Percentiles rank a stretch among this genome's conserved stretches.
Conservation (phyloP, 1,140 invertebrate genomes). For the Odontomachus brunneus region DNA sequence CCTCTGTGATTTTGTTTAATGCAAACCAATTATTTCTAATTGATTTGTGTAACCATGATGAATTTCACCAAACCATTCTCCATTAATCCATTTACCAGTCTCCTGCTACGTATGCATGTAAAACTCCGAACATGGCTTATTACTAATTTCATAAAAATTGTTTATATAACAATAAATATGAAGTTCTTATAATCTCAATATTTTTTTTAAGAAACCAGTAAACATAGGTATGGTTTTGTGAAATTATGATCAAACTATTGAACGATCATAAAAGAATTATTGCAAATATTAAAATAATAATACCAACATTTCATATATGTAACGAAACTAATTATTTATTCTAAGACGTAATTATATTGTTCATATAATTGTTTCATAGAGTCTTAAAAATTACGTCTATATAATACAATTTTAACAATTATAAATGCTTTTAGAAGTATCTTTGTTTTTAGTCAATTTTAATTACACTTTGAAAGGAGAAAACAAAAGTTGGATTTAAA, state of each 20-base stretch:
- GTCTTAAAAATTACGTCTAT: conserved; percentile 28
- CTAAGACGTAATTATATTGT: conserved; percentile 37
- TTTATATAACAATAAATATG: neutral
- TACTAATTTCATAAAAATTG: neutral
- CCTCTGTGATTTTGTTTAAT: conserved; percentile 36
- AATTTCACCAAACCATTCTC: conserved; percentile 13
- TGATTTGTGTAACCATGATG: neutral
- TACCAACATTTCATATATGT: conserved; percentile 29
- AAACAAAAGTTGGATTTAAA: conserved; percentile 21
- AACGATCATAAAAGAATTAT: conserved; percentile 24
- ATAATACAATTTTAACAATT: conserved; percentile 44
- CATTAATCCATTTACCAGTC: neutral
- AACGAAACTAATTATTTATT: conserved; percentile 58
- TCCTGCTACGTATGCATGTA: neutral
- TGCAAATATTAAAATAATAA: conserved; percentile 35
- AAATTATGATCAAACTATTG: conserved; percentile 25
- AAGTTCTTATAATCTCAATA: neutral
- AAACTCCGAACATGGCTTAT: no score
- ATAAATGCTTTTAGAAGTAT: conserved; percentile 32
- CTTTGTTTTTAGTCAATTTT: conserved; percentile 21
- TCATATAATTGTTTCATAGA: conserved; percentile 27
- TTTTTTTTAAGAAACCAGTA: conserved; percentile 36
- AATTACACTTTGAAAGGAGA: conserved; percentile 13
- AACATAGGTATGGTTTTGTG: neutral
- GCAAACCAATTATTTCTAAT: conserved; percentile 9